Conservation (phyloP, 1,140 invertebrate species). For the Psix sp. region DNA sequence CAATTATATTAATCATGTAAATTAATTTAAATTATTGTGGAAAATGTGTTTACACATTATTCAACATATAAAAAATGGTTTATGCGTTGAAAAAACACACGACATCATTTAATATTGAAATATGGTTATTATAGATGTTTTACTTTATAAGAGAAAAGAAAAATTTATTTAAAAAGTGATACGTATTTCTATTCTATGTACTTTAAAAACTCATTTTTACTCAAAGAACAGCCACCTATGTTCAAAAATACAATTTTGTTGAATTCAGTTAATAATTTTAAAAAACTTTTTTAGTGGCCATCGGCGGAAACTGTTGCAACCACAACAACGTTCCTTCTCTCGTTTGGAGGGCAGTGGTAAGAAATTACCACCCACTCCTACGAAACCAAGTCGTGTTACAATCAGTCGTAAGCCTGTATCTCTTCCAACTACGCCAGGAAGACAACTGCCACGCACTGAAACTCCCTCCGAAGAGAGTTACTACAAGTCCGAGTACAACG, state of each 20-base stretch:
- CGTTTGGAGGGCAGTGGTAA: conserved; percentile 71
- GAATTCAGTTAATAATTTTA: not conserved
- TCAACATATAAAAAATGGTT: no score
- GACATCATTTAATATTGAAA: no score
- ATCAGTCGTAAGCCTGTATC: conserved; percentile 71
- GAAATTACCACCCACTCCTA: conserved; percentile 73
- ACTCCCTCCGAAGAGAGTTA: conserved; percentile 74
- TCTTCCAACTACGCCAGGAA: conserved; percentile 78
- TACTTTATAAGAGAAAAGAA: no score
- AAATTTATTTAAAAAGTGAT: no score
- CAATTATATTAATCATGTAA: no score
- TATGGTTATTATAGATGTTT: no score
- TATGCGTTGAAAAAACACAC: no score
- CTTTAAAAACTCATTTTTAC: no score
- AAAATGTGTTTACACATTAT: no score
- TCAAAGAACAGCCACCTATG: no score
- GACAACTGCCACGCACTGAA: conserved; percentile 77
- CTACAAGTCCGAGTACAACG: conserved; percentile 80
- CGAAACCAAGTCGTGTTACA: conserved; percentile 71
- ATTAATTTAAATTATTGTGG: no score
- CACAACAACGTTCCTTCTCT: conserved; percentile 66
- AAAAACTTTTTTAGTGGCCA: conserved; percentile 55
- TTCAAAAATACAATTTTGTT: not conserved
- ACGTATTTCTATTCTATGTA: no score
- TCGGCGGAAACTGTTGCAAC: conserved; percentile 65